Conservation (phyloP, 2,113 vertebrate genomes). For the Ivindomyrus marchei region DNA sequence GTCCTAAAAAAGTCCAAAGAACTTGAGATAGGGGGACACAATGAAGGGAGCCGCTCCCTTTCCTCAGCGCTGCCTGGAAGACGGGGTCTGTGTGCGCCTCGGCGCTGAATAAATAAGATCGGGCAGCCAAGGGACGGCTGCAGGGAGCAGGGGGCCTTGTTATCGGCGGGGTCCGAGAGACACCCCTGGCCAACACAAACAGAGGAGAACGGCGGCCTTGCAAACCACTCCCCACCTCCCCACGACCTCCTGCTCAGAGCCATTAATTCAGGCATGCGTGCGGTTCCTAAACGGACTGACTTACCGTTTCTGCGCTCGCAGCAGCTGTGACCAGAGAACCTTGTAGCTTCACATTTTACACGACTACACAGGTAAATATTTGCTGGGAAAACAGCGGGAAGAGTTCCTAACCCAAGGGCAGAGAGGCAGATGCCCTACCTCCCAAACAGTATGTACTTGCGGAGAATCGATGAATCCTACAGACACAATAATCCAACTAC, state of each 20-base stretch:
- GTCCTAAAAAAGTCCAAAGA: not conserved
- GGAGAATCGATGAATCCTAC: not conserved
- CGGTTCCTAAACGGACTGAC: not conserved
- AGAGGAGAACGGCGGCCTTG: conserved; percentile 9
- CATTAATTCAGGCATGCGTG: not conserved
- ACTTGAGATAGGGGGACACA: not conserved
- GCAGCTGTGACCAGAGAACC: not conserved
- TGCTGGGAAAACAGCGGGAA: not conserved
- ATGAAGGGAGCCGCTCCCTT: not conserved
- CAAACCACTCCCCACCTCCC: not conserved
- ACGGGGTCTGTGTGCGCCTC: not conserved
- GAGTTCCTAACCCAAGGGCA: not conserved
- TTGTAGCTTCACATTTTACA: not conserved
- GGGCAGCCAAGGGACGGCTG: conserved; percentile 6
- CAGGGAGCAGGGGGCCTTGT: conserved; percentile 5
- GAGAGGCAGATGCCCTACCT: not conserved
- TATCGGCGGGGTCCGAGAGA: conserved; percentile 24
- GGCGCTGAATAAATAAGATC: conserved; percentile 42
- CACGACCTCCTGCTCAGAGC: not conserved
- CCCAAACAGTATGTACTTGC: not conserved
- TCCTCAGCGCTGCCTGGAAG: not conserved
- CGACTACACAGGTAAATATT: not conserved
- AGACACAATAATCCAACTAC: not conserved
- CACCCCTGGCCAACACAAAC: conserved; percentile 23
- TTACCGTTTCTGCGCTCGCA: not conserved